phyloP scores from a whole-genome alignment of 2,888 invertebrate species.

The Sphecodes monilicornis region DNA sequence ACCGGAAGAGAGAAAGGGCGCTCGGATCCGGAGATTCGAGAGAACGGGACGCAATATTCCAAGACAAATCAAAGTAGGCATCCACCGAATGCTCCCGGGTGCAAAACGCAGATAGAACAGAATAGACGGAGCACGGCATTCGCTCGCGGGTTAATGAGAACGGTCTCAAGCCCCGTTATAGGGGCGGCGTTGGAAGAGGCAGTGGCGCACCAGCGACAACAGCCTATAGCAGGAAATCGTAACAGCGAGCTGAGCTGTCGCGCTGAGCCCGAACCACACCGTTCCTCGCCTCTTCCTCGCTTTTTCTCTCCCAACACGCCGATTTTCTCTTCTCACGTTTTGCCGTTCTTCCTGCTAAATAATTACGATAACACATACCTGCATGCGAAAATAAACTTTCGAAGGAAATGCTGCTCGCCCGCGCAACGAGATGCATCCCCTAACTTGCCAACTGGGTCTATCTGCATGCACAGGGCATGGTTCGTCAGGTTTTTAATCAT shows the following conservation, averaged over 20 bases:
- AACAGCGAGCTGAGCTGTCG: constrained; percentile 65
- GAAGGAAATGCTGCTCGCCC: background rate
- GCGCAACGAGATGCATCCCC: background rate
- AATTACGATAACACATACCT: constrained; percentile 65
- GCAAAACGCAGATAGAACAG: constrained; percentile 78
- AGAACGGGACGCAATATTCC: constrained; percentile 71
- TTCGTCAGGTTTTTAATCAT: background rate
- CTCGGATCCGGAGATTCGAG: constrained; percentile 43
- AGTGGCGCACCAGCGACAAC: constrained; percentile 52
- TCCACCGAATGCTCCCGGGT: constrained; percentile 77
- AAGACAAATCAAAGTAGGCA: constrained; percentile 80
- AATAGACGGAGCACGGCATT: constrained; percentile 76
- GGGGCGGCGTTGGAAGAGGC: constrained; percentile 61
- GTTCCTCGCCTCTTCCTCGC: constrained; percentile 27
- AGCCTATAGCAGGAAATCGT: constrained; percentile 71
- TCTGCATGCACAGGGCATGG: too few species aligned
- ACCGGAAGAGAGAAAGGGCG: constrained; percentile 13
- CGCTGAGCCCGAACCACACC: constrained; percentile 40
- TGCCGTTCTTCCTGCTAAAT: constrained; percentile 44
- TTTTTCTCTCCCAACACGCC: constrained; percentile 24
- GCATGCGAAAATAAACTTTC: background rate
- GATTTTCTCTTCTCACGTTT: constrained; percentile 27
- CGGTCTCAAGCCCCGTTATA: constrained; percentile 80
- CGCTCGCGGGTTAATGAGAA: constrained; percentile 81
- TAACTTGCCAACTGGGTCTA: background rate